phyloP scores from a whole-genome alignment of 1,140 invertebrate genomes.

The Halesus radiatus region DNA sequence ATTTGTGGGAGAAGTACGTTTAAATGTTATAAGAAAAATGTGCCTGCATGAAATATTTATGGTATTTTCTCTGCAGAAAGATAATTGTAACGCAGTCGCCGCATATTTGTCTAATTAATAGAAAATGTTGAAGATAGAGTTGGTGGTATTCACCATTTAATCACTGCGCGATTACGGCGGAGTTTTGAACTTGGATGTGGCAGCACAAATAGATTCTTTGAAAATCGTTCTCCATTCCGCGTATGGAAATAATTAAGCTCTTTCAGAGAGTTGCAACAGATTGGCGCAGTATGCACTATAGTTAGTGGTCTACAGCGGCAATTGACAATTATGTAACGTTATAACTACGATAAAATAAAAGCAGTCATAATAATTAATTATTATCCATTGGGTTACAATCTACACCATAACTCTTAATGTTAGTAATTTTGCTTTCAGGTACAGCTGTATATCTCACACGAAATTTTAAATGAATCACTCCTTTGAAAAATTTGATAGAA shows the following conservation, averaged over 20 bases:
- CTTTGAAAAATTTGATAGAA: too few species aligned
- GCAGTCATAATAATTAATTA: too few species aligned
- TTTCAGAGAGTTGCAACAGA: constrained; percentile 1
- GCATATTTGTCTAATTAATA: constrained; percentile 37
- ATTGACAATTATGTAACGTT: too few species aligned
- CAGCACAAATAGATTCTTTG: constrained; percentile 22
- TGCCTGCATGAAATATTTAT: neutral
- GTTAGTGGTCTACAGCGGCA: too few species aligned
- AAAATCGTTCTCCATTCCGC: constrained; percentile 15
- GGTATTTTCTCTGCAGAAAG: neutral
- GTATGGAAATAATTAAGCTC: constrained; percentile 25
- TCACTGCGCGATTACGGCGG: constrained; percentile 8
- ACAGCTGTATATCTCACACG: too few species aligned
- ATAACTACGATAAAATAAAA: too few species aligned
- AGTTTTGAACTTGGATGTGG: neutral
- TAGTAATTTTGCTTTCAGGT: too few species aligned
- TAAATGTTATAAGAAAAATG: neutral
- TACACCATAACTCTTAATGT: too few species aligned
- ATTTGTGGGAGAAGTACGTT: neutral
- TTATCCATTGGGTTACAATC: too few species aligned
- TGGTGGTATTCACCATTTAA: constrained; percentile 1
- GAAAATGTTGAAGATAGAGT: constrained; percentile 30
- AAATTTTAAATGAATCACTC: too few species aligned
- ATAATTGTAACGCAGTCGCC: neutral
- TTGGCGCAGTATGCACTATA: neutral